Evolutionary conservation across 2,797 vertebrate genomes (phyloP).

Genomic region (Choloepus didactylus): DNA sequence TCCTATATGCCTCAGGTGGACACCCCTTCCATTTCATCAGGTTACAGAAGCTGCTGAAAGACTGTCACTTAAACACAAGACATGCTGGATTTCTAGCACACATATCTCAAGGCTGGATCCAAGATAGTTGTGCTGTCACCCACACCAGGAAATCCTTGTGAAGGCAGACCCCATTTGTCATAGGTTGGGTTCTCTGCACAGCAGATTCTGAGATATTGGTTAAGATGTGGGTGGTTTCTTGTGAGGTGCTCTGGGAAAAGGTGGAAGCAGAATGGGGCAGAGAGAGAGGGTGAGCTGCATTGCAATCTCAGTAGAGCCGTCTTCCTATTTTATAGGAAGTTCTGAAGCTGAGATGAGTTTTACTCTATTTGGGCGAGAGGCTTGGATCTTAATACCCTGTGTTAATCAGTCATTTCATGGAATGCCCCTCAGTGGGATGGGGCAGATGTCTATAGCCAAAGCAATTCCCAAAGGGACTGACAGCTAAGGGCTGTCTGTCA

Average conservation of each 20-base stretch:
- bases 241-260: neutral
- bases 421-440: neutral
- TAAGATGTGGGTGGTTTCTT: neutral
- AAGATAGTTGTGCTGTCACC: neutral
- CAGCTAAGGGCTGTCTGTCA: neutral
- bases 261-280: neutral
- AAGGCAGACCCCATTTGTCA: neutral
- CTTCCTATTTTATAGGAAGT: neutral
- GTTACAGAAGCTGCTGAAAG: neutral
- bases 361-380: neutral
- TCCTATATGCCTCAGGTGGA: neutral
- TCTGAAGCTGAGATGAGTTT: neutral
- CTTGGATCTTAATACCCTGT: neutral
- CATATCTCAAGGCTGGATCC: neutral
- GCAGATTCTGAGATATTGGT: neutral
- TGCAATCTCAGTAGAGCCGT: neutral
- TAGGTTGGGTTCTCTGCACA: neutral
- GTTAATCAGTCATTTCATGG: too few species aligned
- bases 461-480: neutral
- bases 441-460: neutral
- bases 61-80: neutral
- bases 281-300: neutral
- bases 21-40: neutral
- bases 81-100: neutral
- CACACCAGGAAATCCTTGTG: neutral